phyloP scores from a whole-genome alignment of 2,888 invertebrate species.

The Cremastobaeus sp. region DNA sequence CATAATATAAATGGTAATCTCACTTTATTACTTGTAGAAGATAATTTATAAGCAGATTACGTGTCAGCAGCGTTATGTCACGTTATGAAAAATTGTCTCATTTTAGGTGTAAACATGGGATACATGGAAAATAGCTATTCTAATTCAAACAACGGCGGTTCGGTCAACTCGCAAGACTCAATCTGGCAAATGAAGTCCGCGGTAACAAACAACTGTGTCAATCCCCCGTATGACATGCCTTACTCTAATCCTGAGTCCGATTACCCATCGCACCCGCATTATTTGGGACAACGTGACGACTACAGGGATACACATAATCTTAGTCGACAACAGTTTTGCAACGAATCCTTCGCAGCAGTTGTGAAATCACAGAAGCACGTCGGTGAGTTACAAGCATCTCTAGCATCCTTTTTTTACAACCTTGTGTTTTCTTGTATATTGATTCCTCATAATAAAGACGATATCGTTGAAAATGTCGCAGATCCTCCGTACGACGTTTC shows the following conservation, averaged over 20 bases:
- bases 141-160: constrained; percentile 96
- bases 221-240: constrained; percentile 87
- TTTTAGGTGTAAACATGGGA: constrained; percentile 89
- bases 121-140: constrained; percentile 95
- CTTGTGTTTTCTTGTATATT: too few relatives aligned
- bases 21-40: not conserved
- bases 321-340: constrained; percentile 91
- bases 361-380: constrained; percentile 95
- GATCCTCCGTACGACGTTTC: constrained; percentile 97
- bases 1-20: constrained; percentile 87
- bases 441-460: not conserved
- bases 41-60: too few relatives aligned
- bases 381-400: too few relatives aligned
- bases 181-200: constrained; percentile 96
- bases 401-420: too few relatives aligned
- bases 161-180: constrained; percentile 95
- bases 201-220: constrained; percentile 85
- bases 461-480: constrained; percentile 73
- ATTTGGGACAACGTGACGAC: constrained; percentile 84
- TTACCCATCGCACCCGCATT: constrained; percentile 91
- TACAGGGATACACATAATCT: constrained; percentile 89
- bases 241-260: constrained; percentile 88
- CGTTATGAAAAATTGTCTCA: too few relatives aligned
- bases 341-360: constrained; percentile 92
- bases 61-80: too few relatives aligned